Conservation (phyloP, 1,140 invertebrate genomes). For the Medauroidea extradentata region DNA sequence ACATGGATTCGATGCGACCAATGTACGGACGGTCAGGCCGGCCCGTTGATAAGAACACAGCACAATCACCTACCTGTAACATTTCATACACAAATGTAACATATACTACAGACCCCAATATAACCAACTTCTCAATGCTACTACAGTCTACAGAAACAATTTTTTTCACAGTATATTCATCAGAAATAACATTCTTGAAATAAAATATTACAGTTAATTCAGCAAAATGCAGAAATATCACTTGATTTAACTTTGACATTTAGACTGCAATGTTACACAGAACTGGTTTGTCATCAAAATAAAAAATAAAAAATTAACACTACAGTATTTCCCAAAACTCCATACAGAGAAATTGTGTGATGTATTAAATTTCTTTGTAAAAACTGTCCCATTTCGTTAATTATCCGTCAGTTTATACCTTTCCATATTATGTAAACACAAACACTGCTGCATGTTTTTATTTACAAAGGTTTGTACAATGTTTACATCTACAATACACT, state of each 20-base stretch:
- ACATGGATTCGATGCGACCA: constrained; percentile 84
- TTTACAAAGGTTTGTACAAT: no score
- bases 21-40: constrained; percentile 87
- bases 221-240: not conserved
- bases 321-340: no score
- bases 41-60: constrained; percentile 86
- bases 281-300: no score
- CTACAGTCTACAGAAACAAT: not conserved
- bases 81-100: no score
- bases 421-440: no score
- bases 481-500: no score
- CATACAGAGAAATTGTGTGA: no score
- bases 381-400: no score
- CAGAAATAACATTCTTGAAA: not conserved
- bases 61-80: constrained; percentile 74
- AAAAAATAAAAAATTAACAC: no score
- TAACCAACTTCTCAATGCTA: not conserved
- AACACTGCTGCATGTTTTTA: no score
- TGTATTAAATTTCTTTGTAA: no score
- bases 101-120: not conserved
- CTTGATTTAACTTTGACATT: not conserved
- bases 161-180: not conserved
- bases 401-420: no score
- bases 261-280: not conserved
- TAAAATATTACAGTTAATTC: not conserved